Base-by-base conservation (phyloP, 2,888 invertebrate genomes). In the Bombyx huttoni region DNA sequence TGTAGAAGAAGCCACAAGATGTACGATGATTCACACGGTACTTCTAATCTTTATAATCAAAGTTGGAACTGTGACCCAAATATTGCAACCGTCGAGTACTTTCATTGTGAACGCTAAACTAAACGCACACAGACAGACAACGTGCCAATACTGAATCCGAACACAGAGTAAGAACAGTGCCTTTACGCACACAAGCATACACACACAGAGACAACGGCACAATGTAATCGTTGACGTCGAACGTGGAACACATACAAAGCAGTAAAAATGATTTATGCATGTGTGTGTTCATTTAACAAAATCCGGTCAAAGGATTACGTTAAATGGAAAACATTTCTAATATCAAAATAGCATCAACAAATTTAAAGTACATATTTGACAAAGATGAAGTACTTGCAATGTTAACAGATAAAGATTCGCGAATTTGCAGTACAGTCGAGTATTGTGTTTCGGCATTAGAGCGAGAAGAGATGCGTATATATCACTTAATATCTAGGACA, bases 1-100 rank as follows among this genome's bases (percentile, higher is more conserved):
- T 24, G 24, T 24, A 10, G 12, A 40, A 53, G 60, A 65, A 66
- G 63, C 65, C 59, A 77, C 75, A 81, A 79, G 82, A 86, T 79
- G 81, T 76, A 74, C 77, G 74, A 75, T 86, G 85, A 86, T 83
- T 87, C 87, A 87, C 85, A 83, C 81, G 78, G 68, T 65, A 65
- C 66, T 78, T 72, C 76, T 84, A 86, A 87, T 88, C 85, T 85
- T 82, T 81, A 78, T 83, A 85, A 88, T 87, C 86, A 86, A 83
- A 86, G 81, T 84, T 83, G 76, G 78, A 65, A 75, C 82, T 84
- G 73, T 87, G 87, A 88, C 87, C 87, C 76, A 87, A 87, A 86
- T 88, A 83, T 81, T 74, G 83, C 84, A 85, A 85, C 81, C 75
- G 77, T 71, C 78, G 74, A 78, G 82, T 86, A 85, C 87, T 86